phyloP scores from a whole-genome alignment of 2,113 vertebrate genomes.

The Cryptotis parvus region DNA sequence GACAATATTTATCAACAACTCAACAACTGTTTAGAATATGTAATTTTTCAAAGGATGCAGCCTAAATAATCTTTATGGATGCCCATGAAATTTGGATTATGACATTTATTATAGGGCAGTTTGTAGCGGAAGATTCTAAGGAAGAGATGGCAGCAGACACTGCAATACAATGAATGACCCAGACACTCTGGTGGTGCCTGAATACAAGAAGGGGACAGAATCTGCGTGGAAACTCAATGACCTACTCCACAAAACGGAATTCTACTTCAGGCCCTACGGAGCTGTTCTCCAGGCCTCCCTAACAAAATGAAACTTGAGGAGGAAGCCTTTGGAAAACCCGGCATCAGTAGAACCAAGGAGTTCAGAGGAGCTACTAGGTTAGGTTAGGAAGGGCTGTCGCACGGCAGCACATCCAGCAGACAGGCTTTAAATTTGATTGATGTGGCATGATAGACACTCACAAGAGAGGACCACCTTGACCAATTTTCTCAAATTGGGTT shows the following conservation, averaged over 20 bases:
- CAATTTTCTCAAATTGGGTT: conserved; percentile 1
- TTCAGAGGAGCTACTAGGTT: neutral
- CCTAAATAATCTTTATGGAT: neutral
- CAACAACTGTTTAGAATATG: neutral
- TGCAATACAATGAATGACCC: no score
- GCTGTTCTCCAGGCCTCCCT: neutral
- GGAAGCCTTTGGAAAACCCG: neutral
- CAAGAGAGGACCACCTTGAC: neutral
- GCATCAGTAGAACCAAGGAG: neutral
- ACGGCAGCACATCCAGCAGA: neutral
- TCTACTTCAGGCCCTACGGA: neutral
- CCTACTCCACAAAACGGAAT: neutral
- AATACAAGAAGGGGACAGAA: neutral
- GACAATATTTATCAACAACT: neutral
- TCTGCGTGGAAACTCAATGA: neutral
- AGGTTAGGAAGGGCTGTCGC: neutral
- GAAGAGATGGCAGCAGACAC: neutral
- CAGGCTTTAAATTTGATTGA: neutral
- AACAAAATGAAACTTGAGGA: neutral
- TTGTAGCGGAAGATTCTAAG: neutral
- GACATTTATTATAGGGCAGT: neutral
- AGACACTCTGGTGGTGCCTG: neutral
- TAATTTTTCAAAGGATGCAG: neutral
- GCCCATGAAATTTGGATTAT: neutral
- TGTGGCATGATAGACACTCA: neutral